Conservation (phyloP, 2,113 vertebrate species). For the Albula goreensis region DNA sequence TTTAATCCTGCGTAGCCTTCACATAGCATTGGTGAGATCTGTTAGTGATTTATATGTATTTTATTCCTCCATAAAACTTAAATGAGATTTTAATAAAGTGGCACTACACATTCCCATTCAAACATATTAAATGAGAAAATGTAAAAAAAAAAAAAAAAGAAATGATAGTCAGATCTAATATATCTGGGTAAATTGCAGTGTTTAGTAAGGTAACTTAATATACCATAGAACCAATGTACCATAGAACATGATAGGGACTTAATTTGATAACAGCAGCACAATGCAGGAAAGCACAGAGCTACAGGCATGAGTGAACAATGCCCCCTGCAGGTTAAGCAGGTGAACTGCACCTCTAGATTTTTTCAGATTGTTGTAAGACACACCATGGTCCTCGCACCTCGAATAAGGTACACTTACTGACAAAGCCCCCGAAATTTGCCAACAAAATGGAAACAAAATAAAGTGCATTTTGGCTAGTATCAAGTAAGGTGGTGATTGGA, state of each 20-base stretch:
- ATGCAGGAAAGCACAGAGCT: slow-evolving; percentile 10
- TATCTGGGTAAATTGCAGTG: not conserved
- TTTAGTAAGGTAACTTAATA: not conserved
- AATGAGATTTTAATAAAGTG: not conserved
- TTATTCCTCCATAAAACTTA: not conserved
- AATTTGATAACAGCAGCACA: not conserved
- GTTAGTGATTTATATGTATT: not conserved
- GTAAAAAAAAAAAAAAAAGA: not conserved
- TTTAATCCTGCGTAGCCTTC: not conserved
- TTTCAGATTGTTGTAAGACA: not conserved
- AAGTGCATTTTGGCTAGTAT: slow-evolving; percentile 57
- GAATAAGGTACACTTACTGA: slow-evolving; percentile 36
- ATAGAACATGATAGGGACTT: not conserved
- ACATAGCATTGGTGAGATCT: not conserved
- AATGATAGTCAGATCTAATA: not conserved
- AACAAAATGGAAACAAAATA: slow-evolving; percentile 61
- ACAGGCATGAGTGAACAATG: slow-evolving; percentile 37
- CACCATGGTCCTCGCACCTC: not conserved
- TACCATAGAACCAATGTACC: not conserved
- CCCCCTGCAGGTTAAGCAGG: slow-evolving; percentile 39
- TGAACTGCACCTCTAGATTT: slow-evolving; percentile 46
- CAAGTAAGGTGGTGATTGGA: not conserved
- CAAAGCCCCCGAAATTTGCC: slow-evolving; percentile 33
- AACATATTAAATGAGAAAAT: not conserved
- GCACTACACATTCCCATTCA: not conserved